Evolutionary conservation across 2,113 vertebrate species (phyloP), one percentile per base, ranked within the genome.

Genomic region (Callopanchax toddi): DNA sequence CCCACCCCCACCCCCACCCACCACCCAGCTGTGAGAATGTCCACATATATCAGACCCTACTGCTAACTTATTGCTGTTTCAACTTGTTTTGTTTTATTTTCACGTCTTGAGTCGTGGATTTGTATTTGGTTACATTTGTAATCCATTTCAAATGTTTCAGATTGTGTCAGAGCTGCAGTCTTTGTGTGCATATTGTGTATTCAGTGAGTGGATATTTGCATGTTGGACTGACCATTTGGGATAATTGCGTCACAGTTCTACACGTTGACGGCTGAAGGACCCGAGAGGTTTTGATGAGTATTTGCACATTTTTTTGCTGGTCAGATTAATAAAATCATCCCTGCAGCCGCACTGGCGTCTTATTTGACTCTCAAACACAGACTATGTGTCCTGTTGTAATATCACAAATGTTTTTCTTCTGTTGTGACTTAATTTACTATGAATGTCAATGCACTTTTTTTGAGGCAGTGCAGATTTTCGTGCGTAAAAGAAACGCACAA

Each of bases 11-110:
- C 56, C 55, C 48, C 26, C 18, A 66, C 51, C 40, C 57, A 45
- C 61, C 55, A 40, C 18, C 48, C 67, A 72, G 78, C 84, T 86
- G 79, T 82, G 83, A 84, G 72, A 84, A 82, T 82, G 71, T 78
- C 59, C 74, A 68, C 83, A 78, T 81, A 87, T 62, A 65, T 26
- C 9, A 64, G 77, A 83, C 67, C 65, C 58, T 86, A 81, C 74
- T 91, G 82, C 76, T 91, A 91, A 92, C 72, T 92, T 91, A 93
- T 92, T 92, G 78, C 88, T 87, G 62, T 87, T 85, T 79, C 66
- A 56, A 55, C 20, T 29, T n/a, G n/a, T n/a, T 59, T 62, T 25
- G 12, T 77, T 72, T 82, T 79, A 43, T 83, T 86, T 89, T 77
- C 59, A 81, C 78, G 67, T 86, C 82, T 62, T 83, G 82, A 52